Evolutionary conservation across 2,113 vertebrate species (phyloP).

Genomic region (Bombycilla garrulus): DNA sequence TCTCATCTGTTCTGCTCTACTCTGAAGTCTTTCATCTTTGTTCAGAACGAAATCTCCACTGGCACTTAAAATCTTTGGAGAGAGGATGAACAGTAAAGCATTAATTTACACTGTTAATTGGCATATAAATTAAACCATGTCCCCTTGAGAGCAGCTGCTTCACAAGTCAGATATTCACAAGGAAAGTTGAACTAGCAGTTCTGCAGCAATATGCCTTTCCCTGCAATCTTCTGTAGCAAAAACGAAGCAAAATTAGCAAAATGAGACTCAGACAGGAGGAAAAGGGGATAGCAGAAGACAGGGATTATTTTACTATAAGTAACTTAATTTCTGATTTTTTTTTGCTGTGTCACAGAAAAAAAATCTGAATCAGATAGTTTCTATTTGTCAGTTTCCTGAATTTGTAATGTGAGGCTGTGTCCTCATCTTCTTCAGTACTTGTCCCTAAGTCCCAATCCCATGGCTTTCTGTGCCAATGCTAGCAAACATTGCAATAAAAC

Average conservation of each 20-base stretch:
- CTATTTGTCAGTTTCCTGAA: neutral
- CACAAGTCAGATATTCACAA: neutral
- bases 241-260: neutral
- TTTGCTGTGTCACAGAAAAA: neutral
- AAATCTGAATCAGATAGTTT: neutral
- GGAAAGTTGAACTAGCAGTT: neutral
- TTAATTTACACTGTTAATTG: slow-evolving; percentile 61
- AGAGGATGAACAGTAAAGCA: slow-evolving; percentile 9
- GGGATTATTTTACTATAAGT: neutral
- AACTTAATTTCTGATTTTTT: neutral
- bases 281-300: neutral
- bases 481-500: neutral
- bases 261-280: neutral
- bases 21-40: slow-evolving; percentile 43
- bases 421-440: neutral
- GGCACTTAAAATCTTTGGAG: slow-evolving; percentile 25
- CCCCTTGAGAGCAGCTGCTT: slow-evolving; percentile 6
- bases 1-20: neutral
- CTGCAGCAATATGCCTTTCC: neutral
- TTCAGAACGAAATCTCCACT: neutral
- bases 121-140: slow-evolving; percentile 39
- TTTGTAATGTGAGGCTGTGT: neutral
- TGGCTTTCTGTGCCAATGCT: neutral
- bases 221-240: neutral
- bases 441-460: neutral